Evolutionary conservation across 2,113 vertebrate species (phyloP).

Genomic region (Mastomys natalensis): DNA sequence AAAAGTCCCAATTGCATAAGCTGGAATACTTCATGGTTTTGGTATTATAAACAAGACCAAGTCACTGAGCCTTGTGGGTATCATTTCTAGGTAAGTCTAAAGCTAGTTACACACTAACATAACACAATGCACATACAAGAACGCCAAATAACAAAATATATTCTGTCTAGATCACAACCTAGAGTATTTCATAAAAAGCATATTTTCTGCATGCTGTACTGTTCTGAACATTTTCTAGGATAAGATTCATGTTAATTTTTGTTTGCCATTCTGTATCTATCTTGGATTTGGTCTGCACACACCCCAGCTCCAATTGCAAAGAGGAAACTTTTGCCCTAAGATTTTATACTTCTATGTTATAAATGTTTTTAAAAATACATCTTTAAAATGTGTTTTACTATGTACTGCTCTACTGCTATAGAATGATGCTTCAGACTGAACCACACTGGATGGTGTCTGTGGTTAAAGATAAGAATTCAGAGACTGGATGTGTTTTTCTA

Average conservation of each 20-base stretch:
- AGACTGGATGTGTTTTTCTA: conserved; percentile 24
- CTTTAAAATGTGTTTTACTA: conserved; percentile 34
- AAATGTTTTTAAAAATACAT: conserved; percentile 31
- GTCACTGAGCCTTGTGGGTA: conserved; percentile 35
- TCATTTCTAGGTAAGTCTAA: conserved; percentile 54
- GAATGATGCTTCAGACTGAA: conserved; percentile 10
- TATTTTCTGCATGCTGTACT: background rate
- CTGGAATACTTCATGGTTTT: conserved; percentile 57
- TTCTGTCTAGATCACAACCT: conserved; percentile 49
- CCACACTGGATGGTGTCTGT: background rate
- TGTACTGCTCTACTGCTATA: background rate
- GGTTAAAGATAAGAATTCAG: conserved; percentile 25
- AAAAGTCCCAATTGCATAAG: conserved; percentile 57
- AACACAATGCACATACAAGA: conserved; percentile 39
- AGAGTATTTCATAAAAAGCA: conserved; percentile 57
- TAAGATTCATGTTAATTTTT: conserved; percentile 34
- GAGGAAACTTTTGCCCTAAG: conserved; percentile 11
- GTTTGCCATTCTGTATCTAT: conserved; percentile 2
- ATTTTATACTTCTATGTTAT: background rate
- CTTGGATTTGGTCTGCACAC: conserved; percentile 12
- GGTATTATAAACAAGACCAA: conserved; percentile 70
- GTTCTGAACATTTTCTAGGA: conserved; percentile 26
- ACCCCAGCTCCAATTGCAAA: background rate
- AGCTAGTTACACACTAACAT: conserved; percentile 52
- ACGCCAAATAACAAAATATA: conserved; percentile 2